phyloP scores from a whole-genome alignment of 2,797 vertebrate species.

The Salarias fasciatus region DNA sequence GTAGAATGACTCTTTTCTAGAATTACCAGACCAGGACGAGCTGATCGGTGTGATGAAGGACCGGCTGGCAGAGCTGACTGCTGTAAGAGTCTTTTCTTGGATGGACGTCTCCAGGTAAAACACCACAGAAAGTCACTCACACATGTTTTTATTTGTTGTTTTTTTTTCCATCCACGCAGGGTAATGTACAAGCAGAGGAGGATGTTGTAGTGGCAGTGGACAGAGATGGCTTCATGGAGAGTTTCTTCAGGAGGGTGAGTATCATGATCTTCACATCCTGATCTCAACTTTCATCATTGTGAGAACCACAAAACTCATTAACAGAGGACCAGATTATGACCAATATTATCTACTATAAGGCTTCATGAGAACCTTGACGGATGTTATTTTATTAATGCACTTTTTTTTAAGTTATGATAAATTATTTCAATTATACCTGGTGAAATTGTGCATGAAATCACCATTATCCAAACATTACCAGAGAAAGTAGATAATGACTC shows the following conservation, averaged over 20 bases:
- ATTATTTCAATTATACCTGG: no score
- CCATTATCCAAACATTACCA: no score
- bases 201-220: slow-evolving; percentile 85
- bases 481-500: background rate
- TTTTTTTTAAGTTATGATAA: no score
- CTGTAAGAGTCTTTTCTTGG: slow-evolving; percentile 72
- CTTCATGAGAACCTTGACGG: no score
- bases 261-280: no score
- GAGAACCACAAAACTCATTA: no score
- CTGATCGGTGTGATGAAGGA: slow-evolving; percentile 83
- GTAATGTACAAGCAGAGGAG: slow-evolving; percentile 84
- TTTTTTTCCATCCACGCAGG: slow-evolving; percentile 67
- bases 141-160: background rate
- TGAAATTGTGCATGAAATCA: no score
- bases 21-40: slow-evolving; percentile 25
- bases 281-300: no score
- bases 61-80: slow-evolving; percentile 82
- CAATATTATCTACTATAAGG: background rate
- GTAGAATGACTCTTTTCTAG: slow-evolving; percentile 34
- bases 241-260: slow-evolving; percentile 92
- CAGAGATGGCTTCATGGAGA: slow-evolving; percentile 92
- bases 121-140: background rate
- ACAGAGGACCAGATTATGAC: no score
- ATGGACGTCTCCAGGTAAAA: background rate
- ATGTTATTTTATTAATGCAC: no score